A percentile compares a stretch with the other conserved stretches of the same genome.
These are phyloP conservation scores for Siphlonurus alternatus DNA, from an alignment of 2,888 invertebrate genomes.

Conservation along the genomic window DNA sequence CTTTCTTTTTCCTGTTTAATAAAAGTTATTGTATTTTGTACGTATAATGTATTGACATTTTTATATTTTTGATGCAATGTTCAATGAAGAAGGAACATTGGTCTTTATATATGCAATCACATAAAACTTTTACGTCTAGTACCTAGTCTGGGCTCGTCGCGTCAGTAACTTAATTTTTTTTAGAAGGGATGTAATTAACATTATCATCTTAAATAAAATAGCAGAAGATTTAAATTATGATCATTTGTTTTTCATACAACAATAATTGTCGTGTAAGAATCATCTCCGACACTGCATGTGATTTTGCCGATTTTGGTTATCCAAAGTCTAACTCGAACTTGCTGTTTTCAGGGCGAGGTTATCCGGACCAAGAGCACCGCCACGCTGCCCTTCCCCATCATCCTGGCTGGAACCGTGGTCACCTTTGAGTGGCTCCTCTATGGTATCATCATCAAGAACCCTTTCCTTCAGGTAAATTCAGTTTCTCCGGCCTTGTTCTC, in stretches of 20 bases:
- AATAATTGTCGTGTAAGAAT: no score
- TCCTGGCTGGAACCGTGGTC: constrained; percentile 64
- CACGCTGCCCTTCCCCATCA: constrained; percentile 74
- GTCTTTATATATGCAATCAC: no score
- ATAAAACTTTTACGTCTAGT: no score
- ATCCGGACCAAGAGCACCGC: constrained; percentile 68
- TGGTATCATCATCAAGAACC: constrained; percentile 56
- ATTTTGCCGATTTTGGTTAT: no score
- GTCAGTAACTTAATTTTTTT: constrained; percentile 7
- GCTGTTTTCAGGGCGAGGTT: constrained; percentile 48
- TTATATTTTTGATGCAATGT: no score
- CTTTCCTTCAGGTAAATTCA: constrained; percentile 56
- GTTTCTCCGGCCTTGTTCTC: background rate
- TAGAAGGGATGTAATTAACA: background rate
- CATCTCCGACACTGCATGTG: no score
- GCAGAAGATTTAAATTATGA: no score
- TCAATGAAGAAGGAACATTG: no score
- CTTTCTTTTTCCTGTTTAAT: constrained; percentile 12
- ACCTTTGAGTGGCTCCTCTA: constrained; percentile 64
- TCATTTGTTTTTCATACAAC: no score
- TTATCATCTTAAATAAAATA: background rate
- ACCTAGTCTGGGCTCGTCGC: no score
- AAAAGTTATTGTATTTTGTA: constrained; percentile 8
- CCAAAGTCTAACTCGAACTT: no score
- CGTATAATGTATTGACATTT: no score